A percentile compares a stretch with the other conserved stretches of the same genome.
Evolutionary conservation across 2,797 vertebrate genomes (phyloP).

Genomic region (Brotogeris chrysoptera): DNA sequence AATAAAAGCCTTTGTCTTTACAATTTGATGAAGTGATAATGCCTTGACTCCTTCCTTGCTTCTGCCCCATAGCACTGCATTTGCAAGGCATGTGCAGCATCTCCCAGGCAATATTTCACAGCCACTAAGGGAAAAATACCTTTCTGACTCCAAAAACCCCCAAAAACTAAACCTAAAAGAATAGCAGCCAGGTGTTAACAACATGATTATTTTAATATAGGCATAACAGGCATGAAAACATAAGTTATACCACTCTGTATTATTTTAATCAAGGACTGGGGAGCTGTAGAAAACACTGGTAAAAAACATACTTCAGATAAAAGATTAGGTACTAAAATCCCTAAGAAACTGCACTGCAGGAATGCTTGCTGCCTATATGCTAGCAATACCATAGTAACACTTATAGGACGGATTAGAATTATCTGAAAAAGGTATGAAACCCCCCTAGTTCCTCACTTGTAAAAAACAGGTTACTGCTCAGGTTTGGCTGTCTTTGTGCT

Average conservation of each 20-base stretch:
- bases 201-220: not conserved
- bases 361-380: not conserved
- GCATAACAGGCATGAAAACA: not conserved
- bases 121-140: not conserved
- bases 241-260: not conserved
- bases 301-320: not conserved
- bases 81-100: not conserved
- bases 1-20: not conserved
- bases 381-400: not conserved
- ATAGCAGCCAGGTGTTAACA: not conserved
- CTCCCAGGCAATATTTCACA: not conserved
- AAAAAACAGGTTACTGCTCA: not conserved
- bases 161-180: not conserved
- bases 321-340: not conserved
- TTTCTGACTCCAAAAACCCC: not conserved
- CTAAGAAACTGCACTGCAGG: not conserved
- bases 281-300: not conserved
- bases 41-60: not conserved
- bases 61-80: accelerated
- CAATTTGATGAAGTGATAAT: not conserved
- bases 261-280: not conserved
- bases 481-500: not conserved
- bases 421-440: not conserved
- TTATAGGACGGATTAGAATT: not conserved
- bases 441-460: not conserved